A percentile compares a stretch with the other conserved stretches of the same genome.
Conservation (phyloP, 2,797 vertebrate species). For the Spheniscus humboldti region DNA sequence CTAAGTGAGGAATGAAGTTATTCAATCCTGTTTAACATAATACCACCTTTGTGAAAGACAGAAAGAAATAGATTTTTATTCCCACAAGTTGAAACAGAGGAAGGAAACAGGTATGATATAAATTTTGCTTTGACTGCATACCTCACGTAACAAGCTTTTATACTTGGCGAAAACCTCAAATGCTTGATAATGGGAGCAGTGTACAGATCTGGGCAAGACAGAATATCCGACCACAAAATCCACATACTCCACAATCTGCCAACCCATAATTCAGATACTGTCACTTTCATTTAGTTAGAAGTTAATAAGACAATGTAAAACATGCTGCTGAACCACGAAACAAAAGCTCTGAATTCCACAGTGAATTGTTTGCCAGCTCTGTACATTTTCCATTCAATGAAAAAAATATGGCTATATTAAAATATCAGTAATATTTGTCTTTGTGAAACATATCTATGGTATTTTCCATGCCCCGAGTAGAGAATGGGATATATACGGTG, state of each 20-base stretch:
- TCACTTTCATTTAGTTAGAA: background rate
- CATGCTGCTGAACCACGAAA: background rate
- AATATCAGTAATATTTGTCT: background rate
- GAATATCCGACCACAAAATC: background rate
- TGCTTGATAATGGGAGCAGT: background rate
- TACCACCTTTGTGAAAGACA: background rate
- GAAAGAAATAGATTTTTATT: background rate
- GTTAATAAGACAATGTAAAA: background rate
- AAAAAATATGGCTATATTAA: background rate
- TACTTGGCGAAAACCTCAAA: background rate
- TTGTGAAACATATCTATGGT: background rate
- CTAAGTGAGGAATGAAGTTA: background rate
- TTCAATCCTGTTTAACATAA: background rate
- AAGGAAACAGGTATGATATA: background rate
- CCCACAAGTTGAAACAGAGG: background rate
- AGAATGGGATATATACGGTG: background rate
- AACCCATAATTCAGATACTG: background rate
- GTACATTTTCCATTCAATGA: background rate
- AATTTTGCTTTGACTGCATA: background rate
- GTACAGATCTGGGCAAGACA: background rate
- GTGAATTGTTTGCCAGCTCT: background rate
- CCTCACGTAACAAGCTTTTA: background rate
- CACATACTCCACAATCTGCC: background rate
- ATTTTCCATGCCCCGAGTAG: background rate
- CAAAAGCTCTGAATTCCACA: background rate